Percentiles rank a stretch among this genome's conserved stretches.
These are phyloP conservation scores for Apamea anceps DNA, from an alignment of 2,888 invertebrate genomes.

Conservation along the genomic window DNA sequence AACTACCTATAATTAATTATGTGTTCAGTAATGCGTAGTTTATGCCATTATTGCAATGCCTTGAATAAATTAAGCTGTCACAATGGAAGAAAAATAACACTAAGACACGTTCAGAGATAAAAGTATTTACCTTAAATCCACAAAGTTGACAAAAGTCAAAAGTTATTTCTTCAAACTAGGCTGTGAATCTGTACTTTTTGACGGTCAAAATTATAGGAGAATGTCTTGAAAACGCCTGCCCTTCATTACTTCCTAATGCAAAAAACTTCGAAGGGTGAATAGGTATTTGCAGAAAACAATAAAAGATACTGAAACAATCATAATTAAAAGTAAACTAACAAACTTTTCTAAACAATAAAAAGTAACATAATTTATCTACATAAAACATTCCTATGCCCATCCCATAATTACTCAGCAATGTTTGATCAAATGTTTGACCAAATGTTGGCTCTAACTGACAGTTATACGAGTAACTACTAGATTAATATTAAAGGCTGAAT, in stretches of 20 bases:
- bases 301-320: neutral
- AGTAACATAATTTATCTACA: neutral
- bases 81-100: neutral
- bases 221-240: too few species aligned
- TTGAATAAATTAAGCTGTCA: neutral
- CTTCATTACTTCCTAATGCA: too few species aligned
- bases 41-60: neutral
- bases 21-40: conserved; percentile 1
- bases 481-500: conserved; percentile 54
- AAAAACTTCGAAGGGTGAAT: too few species aligned
- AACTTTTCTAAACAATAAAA: neutral
- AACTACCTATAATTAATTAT: conserved; percentile 13
- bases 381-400: conserved; percentile 34
- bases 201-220: too few species aligned
- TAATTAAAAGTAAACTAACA: neutral
- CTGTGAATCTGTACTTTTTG: too few species aligned
- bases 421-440: conserved; percentile 46
- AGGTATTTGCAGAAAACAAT: too few species aligned
- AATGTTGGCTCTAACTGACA: conserved; percentile 35
- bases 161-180: too few species aligned
- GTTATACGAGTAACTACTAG: conserved; percentile 32
- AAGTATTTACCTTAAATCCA: neutral
- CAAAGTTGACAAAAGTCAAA: neutral
- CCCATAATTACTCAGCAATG: conserved; percentile 38
- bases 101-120: neutral